Evolutionary conservation across 2,888 invertebrate species (phyloP), one percentile per base, ranked within the genome.

Genomic region (Lepetodrilus schrolli): DNA sequence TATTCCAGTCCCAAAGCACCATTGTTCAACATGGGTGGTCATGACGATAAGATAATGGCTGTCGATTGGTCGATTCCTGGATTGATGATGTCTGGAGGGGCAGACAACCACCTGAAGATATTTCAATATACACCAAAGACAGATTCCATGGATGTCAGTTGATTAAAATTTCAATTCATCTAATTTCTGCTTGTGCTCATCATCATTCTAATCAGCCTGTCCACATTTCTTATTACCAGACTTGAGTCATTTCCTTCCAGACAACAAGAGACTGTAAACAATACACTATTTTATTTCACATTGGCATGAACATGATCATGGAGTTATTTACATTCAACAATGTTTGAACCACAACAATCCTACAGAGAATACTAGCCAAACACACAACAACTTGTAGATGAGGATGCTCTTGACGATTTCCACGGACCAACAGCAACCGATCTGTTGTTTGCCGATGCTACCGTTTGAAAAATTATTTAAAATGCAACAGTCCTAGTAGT

Each of bases 1-100:
- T n/a, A 80, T 92, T 92, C 80, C 91, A 96, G 97, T 89, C 95
- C 96, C 0, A 95, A 95, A 87, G 96, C 96, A 0, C 95, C 98
- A 0, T 92, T 99, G 0, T 99, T 95, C 90, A 96, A 99, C 89
- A 92, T 99, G 83, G 93, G 94, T 71, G 98, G 98, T 0, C 99
- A 99, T 89, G 95, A 96, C 86, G 98, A 97, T 87, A 97, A 91
- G 80, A 86, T 91, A 4, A 92, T 99, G 69, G 95, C 95, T 89
- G 96, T 96, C 82, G 96, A 98, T 91, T 99, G 99, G 98, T 94
- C 96, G 1, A 94, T 95, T 91, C 94, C 95, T 0, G 92, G 94
- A 70, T 93, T 94, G 70, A 94, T 99, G 78, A 93, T 97, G 75
- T 98, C 97, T 75, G 99, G 98, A 37, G 95, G 96, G 10, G 94